Percentiles rank a stretch among this genome's conserved stretches.
Conservation (phyloP, 2,888 invertebrate genomes). For the Cancer borealis region DNA sequence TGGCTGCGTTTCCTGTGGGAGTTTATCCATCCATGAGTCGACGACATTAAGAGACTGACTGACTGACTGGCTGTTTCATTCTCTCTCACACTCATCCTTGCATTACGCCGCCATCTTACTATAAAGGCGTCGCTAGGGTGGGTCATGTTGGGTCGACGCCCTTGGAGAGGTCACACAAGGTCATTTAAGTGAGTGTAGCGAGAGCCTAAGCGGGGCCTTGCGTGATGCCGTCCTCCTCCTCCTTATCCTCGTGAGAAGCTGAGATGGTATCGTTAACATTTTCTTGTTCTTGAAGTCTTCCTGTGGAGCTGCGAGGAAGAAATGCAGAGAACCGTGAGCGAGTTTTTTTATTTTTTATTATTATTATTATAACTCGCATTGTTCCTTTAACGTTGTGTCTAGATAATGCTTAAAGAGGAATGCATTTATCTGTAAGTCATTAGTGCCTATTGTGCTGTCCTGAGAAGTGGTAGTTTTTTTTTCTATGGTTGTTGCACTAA, state of each 20-base stretch:
- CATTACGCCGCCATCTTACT: not conserved
- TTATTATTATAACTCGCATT: no score
- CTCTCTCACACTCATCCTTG: not conserved
- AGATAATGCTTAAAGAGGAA: not conserved
- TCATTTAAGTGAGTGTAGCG: not conserved
- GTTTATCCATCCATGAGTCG: not conserved
- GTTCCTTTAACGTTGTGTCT: no score
- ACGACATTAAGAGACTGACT: not conserved
- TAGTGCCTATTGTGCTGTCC: not conserved
- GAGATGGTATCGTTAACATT: not conserved
- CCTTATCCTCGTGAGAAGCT: no score
- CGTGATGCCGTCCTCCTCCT: not conserved
- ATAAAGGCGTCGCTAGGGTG: not conserved
- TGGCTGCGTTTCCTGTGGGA: not conserved
- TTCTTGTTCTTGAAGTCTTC: not conserved
- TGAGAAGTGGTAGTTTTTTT: no score
- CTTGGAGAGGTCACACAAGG: constrained; percentile 5
- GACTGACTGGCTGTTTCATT: not conserved
- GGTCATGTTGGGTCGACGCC: constrained; percentile 3
- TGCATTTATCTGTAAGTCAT: not conserved
- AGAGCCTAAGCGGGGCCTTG: not conserved
- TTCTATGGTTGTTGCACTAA: not conserved
- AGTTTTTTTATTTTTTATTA: no score
- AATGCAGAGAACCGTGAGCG: not conserved
- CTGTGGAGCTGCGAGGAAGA: not conserved